A percentile compares a stretch with the other conserved stretches of the same genome.
phyloP scores from a whole-genome alignment of 1,140 invertebrate genomes.

The Prorops nasuta region DNA sequence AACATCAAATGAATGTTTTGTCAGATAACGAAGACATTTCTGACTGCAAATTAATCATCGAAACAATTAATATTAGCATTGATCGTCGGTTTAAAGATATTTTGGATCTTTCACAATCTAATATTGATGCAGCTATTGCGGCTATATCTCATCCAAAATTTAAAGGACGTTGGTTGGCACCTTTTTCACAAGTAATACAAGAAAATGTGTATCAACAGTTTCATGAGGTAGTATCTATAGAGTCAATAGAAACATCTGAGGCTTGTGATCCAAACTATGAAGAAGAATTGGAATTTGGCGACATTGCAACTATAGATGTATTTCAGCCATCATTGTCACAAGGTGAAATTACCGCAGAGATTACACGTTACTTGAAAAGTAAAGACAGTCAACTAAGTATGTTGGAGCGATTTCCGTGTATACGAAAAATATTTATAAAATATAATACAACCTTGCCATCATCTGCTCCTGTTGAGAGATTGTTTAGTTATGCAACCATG shows the following conservation, averaged over 20 bases:
- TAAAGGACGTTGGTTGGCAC: slow-evolving; percentile 18
- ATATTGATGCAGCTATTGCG: slow-evolving; percentile 16
- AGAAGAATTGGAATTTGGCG: neutral
- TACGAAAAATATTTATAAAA: slow-evolving; percentile 14
- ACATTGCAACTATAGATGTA: neutral
- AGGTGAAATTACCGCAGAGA: slow-evolving; percentile 5
- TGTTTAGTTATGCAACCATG: slow-evolving; percentile 19
- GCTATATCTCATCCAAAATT: slow-evolving; percentile 20
- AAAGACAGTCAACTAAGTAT: slow-evolving; percentile 1
- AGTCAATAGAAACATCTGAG: neutral
- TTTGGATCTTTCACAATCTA: slow-evolving; percentile 10
- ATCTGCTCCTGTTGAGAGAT: slow-evolving; percentile 17
- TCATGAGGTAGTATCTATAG: neutral
- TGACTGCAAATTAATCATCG: neutral
- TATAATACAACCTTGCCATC: slow-evolving; percentile 20
- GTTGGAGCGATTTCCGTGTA: slow-evolving; percentile 13
- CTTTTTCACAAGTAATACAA: neutral
- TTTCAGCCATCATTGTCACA: neutral
- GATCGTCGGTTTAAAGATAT: slow-evolving; percentile 14
- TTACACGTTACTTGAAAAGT: slow-evolving; percentile 3
- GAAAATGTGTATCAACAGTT: neutral
- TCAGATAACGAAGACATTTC: neutral
- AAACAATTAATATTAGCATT: neutral
- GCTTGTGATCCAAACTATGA: slow-evolving; percentile 1
- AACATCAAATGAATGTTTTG: neutral